These are phyloP conservation scores for Spea multiplicata DNA, from an alignment of 2,113 vertebrate species.

Conservation along the genomic window DNA sequence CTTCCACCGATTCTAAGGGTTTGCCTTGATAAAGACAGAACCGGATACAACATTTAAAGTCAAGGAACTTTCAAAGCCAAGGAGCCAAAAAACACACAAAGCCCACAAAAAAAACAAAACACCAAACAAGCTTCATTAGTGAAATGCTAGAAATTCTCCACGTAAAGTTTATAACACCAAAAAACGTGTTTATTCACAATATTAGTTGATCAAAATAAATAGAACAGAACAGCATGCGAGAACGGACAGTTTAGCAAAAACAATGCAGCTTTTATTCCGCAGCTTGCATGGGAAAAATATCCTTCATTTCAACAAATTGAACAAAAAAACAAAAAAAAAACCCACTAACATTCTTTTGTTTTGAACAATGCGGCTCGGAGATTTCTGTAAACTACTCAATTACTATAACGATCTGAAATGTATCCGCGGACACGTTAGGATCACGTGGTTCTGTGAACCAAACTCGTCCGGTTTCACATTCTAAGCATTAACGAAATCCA, in stretches of 20 bases:
- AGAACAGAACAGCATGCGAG: background rate
- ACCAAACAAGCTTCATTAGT: background rate
- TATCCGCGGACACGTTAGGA: too few species aligned
- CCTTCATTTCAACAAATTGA: constrained; percentile 3
- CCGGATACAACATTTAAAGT: constrained; percentile 36
- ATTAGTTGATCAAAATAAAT: background rate
- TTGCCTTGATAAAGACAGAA: constrained; percentile 61
- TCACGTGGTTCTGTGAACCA: too few species aligned
- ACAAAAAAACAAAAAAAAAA: background rate
- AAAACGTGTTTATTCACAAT: background rate
- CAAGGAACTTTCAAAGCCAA: background rate
- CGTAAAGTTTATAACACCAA: background rate
- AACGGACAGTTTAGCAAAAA: constrained; percentile 19
- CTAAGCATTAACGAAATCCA: background rate
- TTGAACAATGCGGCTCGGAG: too few species aligned
- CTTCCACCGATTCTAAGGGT: constrained; percentile 58
- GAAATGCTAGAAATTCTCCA: background rate
- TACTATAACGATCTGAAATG: too few species aligned
- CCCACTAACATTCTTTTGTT: too few species aligned
- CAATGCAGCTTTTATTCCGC: constrained; percentile 25
- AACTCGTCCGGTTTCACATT: background rate
- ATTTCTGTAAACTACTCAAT: too few species aligned
- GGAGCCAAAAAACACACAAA: too few species aligned
- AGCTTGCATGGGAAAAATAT: background rate
- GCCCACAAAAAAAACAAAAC: background rate